Base-by-base conservation (phyloP, 1,140 invertebrate species). In the Propsilocerus akamusi region DNA sequence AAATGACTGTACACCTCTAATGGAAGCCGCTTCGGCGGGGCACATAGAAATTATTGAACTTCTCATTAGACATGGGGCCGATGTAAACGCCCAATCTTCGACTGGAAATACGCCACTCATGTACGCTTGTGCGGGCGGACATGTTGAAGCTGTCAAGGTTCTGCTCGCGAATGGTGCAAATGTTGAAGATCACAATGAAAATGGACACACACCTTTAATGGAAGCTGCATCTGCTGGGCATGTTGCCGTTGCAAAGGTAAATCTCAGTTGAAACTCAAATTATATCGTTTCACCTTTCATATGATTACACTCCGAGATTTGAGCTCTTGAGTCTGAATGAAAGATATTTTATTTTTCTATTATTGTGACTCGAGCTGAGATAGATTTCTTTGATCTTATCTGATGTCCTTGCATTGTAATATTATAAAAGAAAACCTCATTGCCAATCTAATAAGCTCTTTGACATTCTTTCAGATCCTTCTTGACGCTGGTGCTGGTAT, bases 141-240 rank as follows among this genome's bases (percentile, higher is more conserved):
- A 97, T 70, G 83, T 85, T 59, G 85, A 92, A 54, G 90, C 94
- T 53, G 94, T 97, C 7, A 73, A 78, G 63, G 82, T 86, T 48
- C 69, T 99, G 46, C 72, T 99, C 25, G 84, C 92, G 58, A 78
- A 81, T 59, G 88, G 87, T 50, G 93, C 93, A 51, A 91, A 96
- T 68, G 90, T 97, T 8, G 96, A 99, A 71, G 92, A 95, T 69
- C 90, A 97, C 67, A 98, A 97, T 72, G 94, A 97, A 68, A 97
- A 97, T 68, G 93, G 94, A 11, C 96, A 99, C 70, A 99, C 96
- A 41, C 92, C 96, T 22, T 72, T 99, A 30, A 98, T 99, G 92
- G 95, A 99, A 73, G 93, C 95, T 10, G 93, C 95, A 25, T 94
- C 89, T 54, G 91, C 92, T 10, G 95, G 95, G 0, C 91, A 97